Base-by-base conservation (phyloP, 2,113 vertebrate species). In the Bubalus kerabau region DNA sequence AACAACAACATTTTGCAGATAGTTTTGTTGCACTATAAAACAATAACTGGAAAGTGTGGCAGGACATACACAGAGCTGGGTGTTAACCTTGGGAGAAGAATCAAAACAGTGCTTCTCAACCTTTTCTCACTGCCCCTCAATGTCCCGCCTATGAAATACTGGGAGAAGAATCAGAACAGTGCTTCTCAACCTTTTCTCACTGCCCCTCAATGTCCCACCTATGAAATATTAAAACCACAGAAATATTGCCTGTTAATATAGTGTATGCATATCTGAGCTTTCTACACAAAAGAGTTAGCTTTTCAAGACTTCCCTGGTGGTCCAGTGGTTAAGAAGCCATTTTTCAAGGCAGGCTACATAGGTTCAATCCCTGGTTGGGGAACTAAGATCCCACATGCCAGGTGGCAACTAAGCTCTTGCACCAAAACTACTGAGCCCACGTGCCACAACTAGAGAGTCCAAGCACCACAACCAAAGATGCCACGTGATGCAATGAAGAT, bases 141-240 rank as follows among this genome's bases (percentile, higher is more conserved):
- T 6, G 2, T 8, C 46, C 46, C 4, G 4, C n/a, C n/a, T n/a
- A n/a, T n/a, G n/a, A n/a, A n/a, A n/a, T n/a, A n/a, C n/a, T n/a
- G 40, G 36, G 14, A 46, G n/a, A 32, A n/a, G 26, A 40, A 19
- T 52, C 5, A 23, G n/a, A 15, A 10, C 32, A 43, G 12, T 2
- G 19, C 14, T 50, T 50, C 57, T 67, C 52, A 11, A 1, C 2
- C 3, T 54, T 76, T 30, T 26, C 30, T 1, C 2, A 26, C 11
- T 6, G 7, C 5, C n/a, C 46, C 14, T 36, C 13, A 6, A 30
- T 6, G 2, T 8, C 46, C 46, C 4, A 3, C 24, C 15, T 1
- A 4, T 15, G 50, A 52, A 32, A 40, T 40, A 43, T 15, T 36
- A 15, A n/a, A 59, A 52, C 7, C 78, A 81, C 13, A 48, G 40